Evolutionary conservation across 2,113 vertebrate genomes (phyloP), one percentile per base, ranked within the genome.

Genomic region (Oreotrochilus melanogaster): DNA sequence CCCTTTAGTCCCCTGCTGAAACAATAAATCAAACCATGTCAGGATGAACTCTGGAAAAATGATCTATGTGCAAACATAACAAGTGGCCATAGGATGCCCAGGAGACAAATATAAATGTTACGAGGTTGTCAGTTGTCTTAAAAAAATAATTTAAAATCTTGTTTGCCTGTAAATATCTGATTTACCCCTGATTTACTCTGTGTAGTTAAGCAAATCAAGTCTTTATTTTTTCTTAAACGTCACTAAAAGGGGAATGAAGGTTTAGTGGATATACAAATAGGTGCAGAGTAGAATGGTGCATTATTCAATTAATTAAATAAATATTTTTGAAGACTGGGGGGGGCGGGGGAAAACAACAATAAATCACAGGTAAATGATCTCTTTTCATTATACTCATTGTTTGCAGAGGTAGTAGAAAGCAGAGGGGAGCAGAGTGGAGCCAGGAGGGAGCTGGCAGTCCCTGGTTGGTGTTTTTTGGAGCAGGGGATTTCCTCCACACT

Each of bases 351-450:
- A n/a, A 7, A 14, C 8, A n/a, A 24, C 33, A 31, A 2, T 16
- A 8, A 65, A 88, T 2, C 35, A 13, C 35, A 43, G 43, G 15
- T 4, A 14, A 21, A 8, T 21, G 25, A 3, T 64, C 8, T 39
- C 10, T 14, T 19, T 79, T 53, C 53, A 6, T 39, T 7, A 21
- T 15, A 37, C 10, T 58, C 0, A 0, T 10, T 23, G 11, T 33
- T 45, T 79, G 27, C 28, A 65, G 45, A 33, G 10, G 19, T 43
- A 18, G 45, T 18, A 86, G 71, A n/a, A 56, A 37, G n/a, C 50
- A 3, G 9, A n/a, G 57, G 27, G 27, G 30, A 69, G 12, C 5
- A 10, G 45, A 21, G 45, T 47, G 15, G 18, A 43, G 66, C 37
- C 10, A 7, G 1, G 12, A 27, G 37, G 81, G 54, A 31, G 15